Conservation (phyloP, 2,797 vertebrate species). For the Acanthopagrus latus region DNA sequence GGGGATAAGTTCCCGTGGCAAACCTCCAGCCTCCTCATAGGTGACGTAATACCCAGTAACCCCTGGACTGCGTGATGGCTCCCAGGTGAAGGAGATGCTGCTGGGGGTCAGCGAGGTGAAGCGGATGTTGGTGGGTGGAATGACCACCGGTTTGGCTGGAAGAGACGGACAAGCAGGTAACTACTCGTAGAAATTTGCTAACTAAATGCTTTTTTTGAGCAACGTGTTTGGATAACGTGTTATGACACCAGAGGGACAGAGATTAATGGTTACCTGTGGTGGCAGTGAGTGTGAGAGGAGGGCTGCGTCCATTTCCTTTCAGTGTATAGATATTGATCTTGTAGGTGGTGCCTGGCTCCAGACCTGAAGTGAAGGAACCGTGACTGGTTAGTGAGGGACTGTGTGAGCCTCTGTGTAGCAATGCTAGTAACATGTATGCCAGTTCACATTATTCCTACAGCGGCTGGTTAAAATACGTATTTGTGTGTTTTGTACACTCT, state of each 20-base stretch:
- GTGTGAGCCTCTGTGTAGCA: not conserved
- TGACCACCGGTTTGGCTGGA: slow-evolving; percentile 86
- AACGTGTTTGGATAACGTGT: not conserved
- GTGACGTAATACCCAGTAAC: slow-evolving; percentile 95
- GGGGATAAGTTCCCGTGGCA: slow-evolving; percentile 87
- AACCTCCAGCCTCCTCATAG: slow-evolving; percentile 89
- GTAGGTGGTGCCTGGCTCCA: slow-evolving; percentile 94
- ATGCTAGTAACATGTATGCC: not conserved
- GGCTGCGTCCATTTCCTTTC: slow-evolving; percentile 92
- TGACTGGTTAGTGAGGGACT: not conserved
- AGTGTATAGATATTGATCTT: slow-evolving; percentile 95
- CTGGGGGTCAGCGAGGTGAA: slow-evolving; percentile 92
- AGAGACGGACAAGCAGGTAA: slow-evolving; percentile 27
- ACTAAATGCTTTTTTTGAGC: not conserved
- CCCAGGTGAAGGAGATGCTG: slow-evolving; percentile 92
- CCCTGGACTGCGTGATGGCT: slow-evolving; percentile 87
- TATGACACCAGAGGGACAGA: not conserved
- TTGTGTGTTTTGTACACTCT: not conserved
- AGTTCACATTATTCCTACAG: not conserved
- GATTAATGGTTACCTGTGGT: slow-evolving; percentile 87
- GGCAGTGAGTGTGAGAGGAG: slow-evolving; percentile 90
- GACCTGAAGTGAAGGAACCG: slow-evolving; percentile 80
- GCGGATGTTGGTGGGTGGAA: slow-evolving; percentile 92
- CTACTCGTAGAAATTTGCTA: not conserved
- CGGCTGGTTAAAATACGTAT: not conserved